Evolutionary conservation across 2,888 invertebrate species (phyloP), one percentile per base, ranked within the genome.

Genomic region (Troides helena): DNA sequence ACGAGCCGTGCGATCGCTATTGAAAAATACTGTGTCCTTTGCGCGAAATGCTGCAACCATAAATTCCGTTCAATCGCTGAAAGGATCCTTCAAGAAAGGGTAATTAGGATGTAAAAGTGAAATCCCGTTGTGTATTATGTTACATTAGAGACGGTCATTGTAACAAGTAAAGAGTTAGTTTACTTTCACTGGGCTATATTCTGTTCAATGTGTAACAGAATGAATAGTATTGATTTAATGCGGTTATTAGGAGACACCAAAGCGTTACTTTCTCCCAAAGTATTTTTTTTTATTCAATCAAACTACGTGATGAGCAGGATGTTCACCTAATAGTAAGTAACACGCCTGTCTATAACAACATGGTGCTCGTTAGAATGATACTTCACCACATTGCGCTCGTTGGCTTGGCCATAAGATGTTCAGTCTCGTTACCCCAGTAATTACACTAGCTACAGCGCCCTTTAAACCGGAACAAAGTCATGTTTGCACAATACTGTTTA

Each of bases 31-130:
- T 82, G 83, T 86, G 78, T 77, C 81, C 71, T 80, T 82, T 81
- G 81, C 81, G 82, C 82, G 80, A 83, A 87, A 85, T 81, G 80
- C 81, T 79, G 77, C 70, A 74, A 78, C 78, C 89, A 86, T 91
- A 91, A 92, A 92, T 90, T 83, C 74, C 79, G 81, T 81, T 81
- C 81, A 78, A 73, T 67, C 71, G 69, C 73, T 76, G 81, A 88
- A 88, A 86, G 88, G 84, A 83, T 83, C 82, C 78, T 80, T 18
- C 72, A 74, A 78, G 84, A 86, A 87, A 83, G 86, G 81, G 89
- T 90, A 88, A 91, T 91, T 90, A 90, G 82, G 83, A 85, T 86
- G 87, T 88, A 91, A 92, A 92, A 92, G 92, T 92, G 91, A 92
- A 92, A 91, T 88, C 78, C 75, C 75, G 71, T 79, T 77, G 53